Evolutionary conservation across 2,888 invertebrate genomes (phyloP), one percentile per base, ranked within the genome.

Genomic region (Theretra japonica): DNA sequence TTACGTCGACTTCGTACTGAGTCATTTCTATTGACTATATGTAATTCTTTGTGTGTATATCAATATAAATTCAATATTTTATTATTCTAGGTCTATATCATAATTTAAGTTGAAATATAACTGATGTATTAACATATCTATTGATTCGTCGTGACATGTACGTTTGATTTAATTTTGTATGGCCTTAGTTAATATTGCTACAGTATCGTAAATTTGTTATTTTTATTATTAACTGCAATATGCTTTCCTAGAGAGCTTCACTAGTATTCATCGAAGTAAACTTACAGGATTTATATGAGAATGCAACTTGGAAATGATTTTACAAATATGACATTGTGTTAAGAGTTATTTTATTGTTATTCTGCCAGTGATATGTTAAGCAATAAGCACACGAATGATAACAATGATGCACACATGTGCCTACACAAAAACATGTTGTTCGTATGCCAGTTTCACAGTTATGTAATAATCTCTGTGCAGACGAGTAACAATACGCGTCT

Each of bases 401-500:
- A 70, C 70, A 70, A 60, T 70, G 70, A 70, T 62, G 70, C 70
- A 70, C 70, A 60, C 53, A 58, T 57, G 23, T 70, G 57, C 69
- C 70, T 62, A 62, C 62, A 70, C 70, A 60, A 53, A 59, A 65
- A 65, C 41, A 65, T 48, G 65, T 62, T 62, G 62, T 65, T 48
- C 23, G 65, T 71, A 74, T 74, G 70, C 73, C 68, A 77, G 76
- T 79, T 75, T 74, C 74, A 71, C 70, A 68, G 70, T 80, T 79
- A 76, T 68, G 73, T 77, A 79, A 80, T 60, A 58, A 50, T 56
- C 59, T 75, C 71, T 75, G 75, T 77, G 74, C 79, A 78, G 77
- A 82, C 85, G 83, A 80, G 81, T 85, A 79, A 65, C 65, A 56
- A 81, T 77, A 80, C 81, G 81, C 83, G 77, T 81, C 83, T 75